These are phyloP conservation scores for Naja naja DNA, from an alignment of 2,113 vertebrate genomes.

Conservation along the genomic window DNA sequence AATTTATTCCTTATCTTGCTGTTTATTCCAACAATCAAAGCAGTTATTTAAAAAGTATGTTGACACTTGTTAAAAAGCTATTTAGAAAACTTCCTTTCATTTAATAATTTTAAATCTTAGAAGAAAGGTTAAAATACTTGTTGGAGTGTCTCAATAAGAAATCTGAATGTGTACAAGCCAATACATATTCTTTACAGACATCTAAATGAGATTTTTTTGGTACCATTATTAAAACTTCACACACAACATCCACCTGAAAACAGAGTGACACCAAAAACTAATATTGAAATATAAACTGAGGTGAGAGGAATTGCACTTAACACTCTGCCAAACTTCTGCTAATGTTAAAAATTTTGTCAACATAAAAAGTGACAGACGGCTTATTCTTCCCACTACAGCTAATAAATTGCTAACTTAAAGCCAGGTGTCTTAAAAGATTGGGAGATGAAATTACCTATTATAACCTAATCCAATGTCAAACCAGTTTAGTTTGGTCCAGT, in stretches of 20 bases:
- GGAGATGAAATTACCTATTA: neutral
- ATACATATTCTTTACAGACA: neutral
- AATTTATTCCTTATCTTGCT: neutral
- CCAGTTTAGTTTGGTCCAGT: neutral
- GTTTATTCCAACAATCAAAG: neutral
- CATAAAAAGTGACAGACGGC: neutral
- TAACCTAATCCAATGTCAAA: neutral
- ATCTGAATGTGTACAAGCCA: neutral
- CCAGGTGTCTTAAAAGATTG: neutral
- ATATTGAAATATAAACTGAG: neutral
- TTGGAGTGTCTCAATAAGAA: neutral
- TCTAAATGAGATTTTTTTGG: neutral
- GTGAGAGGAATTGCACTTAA: neutral
- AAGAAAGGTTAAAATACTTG: neutral
- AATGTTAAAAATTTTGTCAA: neutral
- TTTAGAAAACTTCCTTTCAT: constrained; percentile 4
- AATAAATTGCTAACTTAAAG: neutral
- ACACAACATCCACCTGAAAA: neutral
- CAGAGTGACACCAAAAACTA: neutral
- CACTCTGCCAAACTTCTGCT: neutral
- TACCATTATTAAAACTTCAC: constrained; percentile 18
- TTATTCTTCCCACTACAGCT: neutral
- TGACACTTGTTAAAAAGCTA: neutral
- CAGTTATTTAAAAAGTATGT: neutral
- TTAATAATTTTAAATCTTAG: constrained; percentile 3